Base-by-base conservation (phyloP, 1,140 invertebrate species). In the Trypoxylus dichotomus region DNA sequence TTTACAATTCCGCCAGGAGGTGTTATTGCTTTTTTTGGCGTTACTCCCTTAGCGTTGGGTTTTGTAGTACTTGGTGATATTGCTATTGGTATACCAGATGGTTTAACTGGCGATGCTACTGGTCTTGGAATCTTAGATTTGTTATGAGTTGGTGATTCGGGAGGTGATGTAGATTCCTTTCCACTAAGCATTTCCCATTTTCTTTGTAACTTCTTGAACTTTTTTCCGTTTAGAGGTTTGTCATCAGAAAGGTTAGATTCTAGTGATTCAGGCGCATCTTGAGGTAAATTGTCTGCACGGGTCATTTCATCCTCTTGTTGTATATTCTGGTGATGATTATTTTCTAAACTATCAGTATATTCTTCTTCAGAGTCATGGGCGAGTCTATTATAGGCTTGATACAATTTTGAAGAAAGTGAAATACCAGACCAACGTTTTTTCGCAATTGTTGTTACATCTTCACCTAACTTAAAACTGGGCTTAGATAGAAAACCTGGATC, bases 141-240 rank as follows among this genome's bases (percentile, higher is more conserved):
- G 1, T 81, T 80, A 76, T 87, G 84, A 24, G 86, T 88, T 0
- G 89, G 89, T 3, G 88, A 88, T 0, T 81, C 77, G 0, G 87
- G 87, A 8, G 89, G 89, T 0, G 86, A 84, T 11, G 84, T 81
- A 5, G 83, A 54, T 79, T 91, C 88, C 79, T 88, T 87, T 41
- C 88, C 86, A 81, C 88, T 86, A 77, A 95, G 89, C 84, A 93
- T 89, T 85, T 97, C 95, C 95, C 95, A 97, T 83, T 95, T 95
- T 84, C 94, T 91, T 83, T 96, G 95, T 37, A 97, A 85, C 41
- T 93, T 90, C 47, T 93, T 90, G 86, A 96, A 96, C 1, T 88
- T 85, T 75, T 86, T 87, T 8, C 87, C 86, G 13, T 86, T 83
- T 29, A 87, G 76, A 3, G 83, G 84, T 73, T 88, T 86, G 3